Evolutionary conservation across 2,113 vertebrate genomes (phyloP).

Genomic region (Alligator mississippiensis): DNA sequence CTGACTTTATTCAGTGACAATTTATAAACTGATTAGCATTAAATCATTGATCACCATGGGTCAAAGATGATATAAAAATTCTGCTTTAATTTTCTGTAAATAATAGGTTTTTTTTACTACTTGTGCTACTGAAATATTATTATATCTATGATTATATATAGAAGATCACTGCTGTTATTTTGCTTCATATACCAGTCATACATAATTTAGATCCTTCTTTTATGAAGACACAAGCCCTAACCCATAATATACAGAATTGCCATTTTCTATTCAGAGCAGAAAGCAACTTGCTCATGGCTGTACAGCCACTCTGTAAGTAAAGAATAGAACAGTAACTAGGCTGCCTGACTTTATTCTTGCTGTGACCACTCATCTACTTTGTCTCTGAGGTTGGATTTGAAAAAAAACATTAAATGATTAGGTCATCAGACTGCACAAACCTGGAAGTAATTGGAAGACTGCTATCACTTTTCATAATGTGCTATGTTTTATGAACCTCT

Average conservation of each 20-base stretch:
- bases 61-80: neutral
- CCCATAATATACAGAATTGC: neutral
- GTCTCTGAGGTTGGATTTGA: neutral
- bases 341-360: neutral
- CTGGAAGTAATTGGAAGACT: conserved; percentile 22
- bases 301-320: neutral
- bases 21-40: neutral
- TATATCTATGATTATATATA: neutral
- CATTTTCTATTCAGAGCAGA: neutral
- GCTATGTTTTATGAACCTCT: conserved; percentile 56
- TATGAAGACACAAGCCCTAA: accelerated
- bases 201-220: neutral
- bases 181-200: neutral
- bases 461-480: conserved; percentile 44
- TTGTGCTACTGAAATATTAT: neutral
- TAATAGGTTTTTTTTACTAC: neutral
- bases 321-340: neutral
- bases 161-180: neutral
- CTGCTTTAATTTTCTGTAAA: neutral
- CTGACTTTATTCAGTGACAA: neutral
- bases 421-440: neutral
- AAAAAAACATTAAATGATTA: conserved; percentile 37
- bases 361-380: neutral
- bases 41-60: neutral
- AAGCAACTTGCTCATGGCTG: neutral